Base-by-base conservation (phyloP, 2,888 invertebrate species). In the Drosophila sordidula region DNA sequence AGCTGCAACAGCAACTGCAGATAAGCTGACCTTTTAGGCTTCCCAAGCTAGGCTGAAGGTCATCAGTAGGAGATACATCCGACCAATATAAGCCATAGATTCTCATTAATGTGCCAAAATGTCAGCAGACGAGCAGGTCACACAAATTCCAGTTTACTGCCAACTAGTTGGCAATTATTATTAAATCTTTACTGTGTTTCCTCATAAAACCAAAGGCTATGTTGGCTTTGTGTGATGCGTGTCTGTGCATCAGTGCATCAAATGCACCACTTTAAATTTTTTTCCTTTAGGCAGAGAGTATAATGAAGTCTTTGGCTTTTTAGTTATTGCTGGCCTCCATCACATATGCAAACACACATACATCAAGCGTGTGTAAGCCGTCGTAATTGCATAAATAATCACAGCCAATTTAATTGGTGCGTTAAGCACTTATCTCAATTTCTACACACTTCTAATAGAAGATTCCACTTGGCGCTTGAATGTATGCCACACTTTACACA, bases 1-100 rank as follows among this genome's bases (percentile, higher is more conserved):
- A 58, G 59, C 63, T 62, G 39, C 58, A 66, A 47, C 65, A 26
- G 50, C 34, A 67, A n/a, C 34, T 52, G 9, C 25, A 47, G 16
- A 36, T 36, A n/a, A 36, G 26, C 38, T 72, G 41, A 74, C 67
- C 61, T 56, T 55, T 73, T 26, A 38, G 38, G 57, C 22, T 46
- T 3, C 32, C 26, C 25, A 12, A 0, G n/a, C 32, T 34, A 6
- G 9, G 29, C n/a, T 44, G 38, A 59, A 64, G 71, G 64, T 59
- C 45, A 25, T 1, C 2, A 29, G 16, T 9, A 11, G 6, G 5
- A 34, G 4, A 25, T 34, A 22, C 16, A 11, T 34, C 14, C 1
- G 22, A 32, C 14, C 29, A 18, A 54, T 32, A 14, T 38, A 16
- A 9, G 9, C 4, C 16, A 39, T 9, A 16, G 12, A 12, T 9